Evolutionary conservation across 2,888 invertebrate species (phyloP), one percentile per base, ranked within the genome.

Genomic region (Eutolmus rufibarbis): DNA sequence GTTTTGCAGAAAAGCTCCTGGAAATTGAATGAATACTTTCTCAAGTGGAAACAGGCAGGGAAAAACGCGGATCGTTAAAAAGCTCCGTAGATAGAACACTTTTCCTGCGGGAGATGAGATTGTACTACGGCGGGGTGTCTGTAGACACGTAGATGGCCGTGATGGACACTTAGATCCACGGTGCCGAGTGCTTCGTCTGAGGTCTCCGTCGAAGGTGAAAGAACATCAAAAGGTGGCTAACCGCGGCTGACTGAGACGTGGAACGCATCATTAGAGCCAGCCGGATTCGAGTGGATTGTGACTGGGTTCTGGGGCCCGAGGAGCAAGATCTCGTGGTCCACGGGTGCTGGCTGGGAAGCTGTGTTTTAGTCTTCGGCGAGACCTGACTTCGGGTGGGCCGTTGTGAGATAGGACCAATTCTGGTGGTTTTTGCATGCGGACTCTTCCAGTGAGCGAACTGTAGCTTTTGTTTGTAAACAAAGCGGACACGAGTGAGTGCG

Each of bases 301-400:
- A 28, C 12, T 46, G 46, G 43, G 34, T 79, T 79, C 43, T 43
- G 43, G 19, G 8, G 34, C 37, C 43, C 23, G 84, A 43, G 74
- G 66, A 43, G 28, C 28, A 23, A 43, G 79, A 43, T 31, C 19
- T 84, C 74, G 66, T 66, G 84, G 74, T 40, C 31, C 84, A 57
- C 28, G 74, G 66, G 74, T 31, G 66, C 66, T 76, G 76, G 74
- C 4, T 51, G 51, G 5, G 51, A 51, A 77, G 43, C 31, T 34
- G 37, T 34, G 12, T 74, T 43, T 86, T 56, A 86, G 86, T 86
- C 86, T 77, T 86, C 74, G 34, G 1, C 23, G 56, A 56, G 86
- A 76, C 56, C 37, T 77, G 86, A 86, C 76, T 86, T 51, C 86
- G 86, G 86, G 77, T 77, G 86, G 86, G 31, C 77, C 77, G 77